phyloP scores from a whole-genome alignment of 92 coral and sea anemone species.

The Siderastrea siderea region DNA sequence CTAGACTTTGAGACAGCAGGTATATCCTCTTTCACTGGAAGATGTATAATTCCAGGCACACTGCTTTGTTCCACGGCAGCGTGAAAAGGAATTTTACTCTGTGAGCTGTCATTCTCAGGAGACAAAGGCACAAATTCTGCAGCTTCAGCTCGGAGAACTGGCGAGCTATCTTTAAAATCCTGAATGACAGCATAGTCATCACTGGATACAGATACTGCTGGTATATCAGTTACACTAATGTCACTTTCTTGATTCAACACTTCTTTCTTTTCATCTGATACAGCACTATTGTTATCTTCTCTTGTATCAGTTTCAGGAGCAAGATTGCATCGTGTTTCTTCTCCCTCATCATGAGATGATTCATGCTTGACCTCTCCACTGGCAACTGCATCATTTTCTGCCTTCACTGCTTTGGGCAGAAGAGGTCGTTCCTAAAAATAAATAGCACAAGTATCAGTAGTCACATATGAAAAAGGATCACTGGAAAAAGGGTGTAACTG shows the following conservation, averaged over 20 bases:
- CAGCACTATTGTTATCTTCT: neutral
- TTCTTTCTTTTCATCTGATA: neutral
- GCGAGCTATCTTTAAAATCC: neutral
- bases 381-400: neutral
- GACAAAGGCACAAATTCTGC: constrained; percentile 33
- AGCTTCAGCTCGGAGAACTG: constrained; percentile 29
- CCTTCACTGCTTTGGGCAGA: constrained; percentile 14
- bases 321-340: neutral
- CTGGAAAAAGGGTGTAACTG: no score
- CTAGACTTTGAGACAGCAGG: neutral
- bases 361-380: neutral
- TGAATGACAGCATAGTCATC: neutral
- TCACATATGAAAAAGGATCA: no score
- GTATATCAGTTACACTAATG: neutral
- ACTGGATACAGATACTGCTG: neutral
- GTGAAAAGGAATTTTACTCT: neutral
- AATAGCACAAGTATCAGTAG: no score
- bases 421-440: constrained; percentile 31
- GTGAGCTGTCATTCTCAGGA: neutral
- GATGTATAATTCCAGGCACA: constrained; percentile 34
- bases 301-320: constrained; percentile 1
- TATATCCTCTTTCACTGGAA: constrained; percentile 7
- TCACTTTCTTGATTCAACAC: neutral
- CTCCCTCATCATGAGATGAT: neutral
- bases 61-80: neutral